Evolutionary conservation across 2,113 vertebrate genomes (phyloP), one percentile per base, ranked within the genome.

Genomic region (Tachycineta bicolor): DNA sequence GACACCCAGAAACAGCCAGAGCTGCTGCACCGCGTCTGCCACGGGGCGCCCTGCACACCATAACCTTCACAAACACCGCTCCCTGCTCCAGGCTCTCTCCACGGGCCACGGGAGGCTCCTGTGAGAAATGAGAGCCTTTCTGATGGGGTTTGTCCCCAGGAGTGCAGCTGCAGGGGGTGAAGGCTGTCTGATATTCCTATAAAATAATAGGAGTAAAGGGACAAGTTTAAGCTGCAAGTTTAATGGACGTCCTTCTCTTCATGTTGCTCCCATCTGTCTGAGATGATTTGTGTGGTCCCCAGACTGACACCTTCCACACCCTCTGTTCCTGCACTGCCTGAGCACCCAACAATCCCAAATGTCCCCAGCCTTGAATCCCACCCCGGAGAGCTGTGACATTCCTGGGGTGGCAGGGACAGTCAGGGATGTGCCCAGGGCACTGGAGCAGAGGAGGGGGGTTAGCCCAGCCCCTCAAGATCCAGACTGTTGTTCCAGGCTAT

Each of bases 271-370:
- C 24, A 4, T 31, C 49, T 67, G 13, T 49, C 29, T 71, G 70
- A 44, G 56, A n/a, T 2, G 11, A 14, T 41, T 19, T 1, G 0
- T 12, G 22, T 43, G 18, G 9, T 70, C 52, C 43, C 31, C 63
- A 74, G 64, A 12, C 34, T 29, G 53, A 58, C 3, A 2, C 20
- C 25, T 59, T 33, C 62, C 37, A 41, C 56, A 37, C 18, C 21
- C 39, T 50, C 33, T 41, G 11, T 4, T 39, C 56, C 49, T 49
- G 41, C 74, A 34, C 19, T 34, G 29, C 69, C 41, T 29, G 64
- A 53, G 52, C 52, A 47, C 15, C 31, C 43, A 58, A 3, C 3
- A 4, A 1, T 4, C 76, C 67, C 64, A 29, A 16, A 63, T 15
- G 31, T 59, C 33, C 39, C 74, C 69, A 53, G 60, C 23, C 53